A percentile compares a stretch with the other conserved stretches of the same genome.
These are phyloP conservation scores for Ephydatia muelleri DNA, from an alignment of 37 sponge, comb jelly and placozoan genomes.

Conservation along the genomic window DNA sequence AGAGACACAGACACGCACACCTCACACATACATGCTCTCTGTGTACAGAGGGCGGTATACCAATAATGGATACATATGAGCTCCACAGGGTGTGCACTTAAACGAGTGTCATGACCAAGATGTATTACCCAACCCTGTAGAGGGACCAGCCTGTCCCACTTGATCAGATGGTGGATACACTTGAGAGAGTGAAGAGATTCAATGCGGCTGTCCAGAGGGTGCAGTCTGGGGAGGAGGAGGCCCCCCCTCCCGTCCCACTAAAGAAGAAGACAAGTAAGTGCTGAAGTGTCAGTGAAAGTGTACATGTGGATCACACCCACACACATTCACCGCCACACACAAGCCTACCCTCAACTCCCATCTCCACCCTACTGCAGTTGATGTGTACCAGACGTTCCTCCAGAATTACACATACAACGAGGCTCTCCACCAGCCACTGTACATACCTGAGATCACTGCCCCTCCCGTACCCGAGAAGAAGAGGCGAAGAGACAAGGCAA, in stretches of 20 bases:
- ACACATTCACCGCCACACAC: neutral
- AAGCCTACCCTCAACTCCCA: neutral
- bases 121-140: too few species aligned
- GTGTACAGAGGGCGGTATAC: too few species aligned
- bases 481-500: slow-evolving; percentile 7
- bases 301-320: too few species aligned
- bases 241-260: slow-evolving; percentile 66
- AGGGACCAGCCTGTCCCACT: too few species aligned
- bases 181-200: slow-evolving; percentile 22
- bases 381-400: slow-evolving; percentile 48
- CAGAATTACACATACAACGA: slow-evolving; percentile 56
- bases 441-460: slow-evolving; percentile 48
- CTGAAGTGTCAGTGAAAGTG: too few species aligned
- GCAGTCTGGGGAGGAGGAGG: slow-evolving; percentile 20
- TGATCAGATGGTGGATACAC: too few species aligned
- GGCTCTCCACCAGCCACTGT: slow-evolving; percentile 41
- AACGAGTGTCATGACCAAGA: too few species aligned
- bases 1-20: too few species aligned
- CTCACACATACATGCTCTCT: too few species aligned
- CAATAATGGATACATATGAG: too few species aligned
- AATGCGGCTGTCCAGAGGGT: slow-evolving; percentile 41
- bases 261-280: slow-evolving; percentile 67
- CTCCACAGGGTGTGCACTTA: too few species aligned
- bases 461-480: slow-evolving; percentile 73
- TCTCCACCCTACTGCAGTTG: slow-evolving; percentile 20